Evolutionary conservation across 2,888 invertebrate genomes (phyloP), one percentile per base, ranked within the genome.

Genomic region (Leucozona laternaria): DNA sequence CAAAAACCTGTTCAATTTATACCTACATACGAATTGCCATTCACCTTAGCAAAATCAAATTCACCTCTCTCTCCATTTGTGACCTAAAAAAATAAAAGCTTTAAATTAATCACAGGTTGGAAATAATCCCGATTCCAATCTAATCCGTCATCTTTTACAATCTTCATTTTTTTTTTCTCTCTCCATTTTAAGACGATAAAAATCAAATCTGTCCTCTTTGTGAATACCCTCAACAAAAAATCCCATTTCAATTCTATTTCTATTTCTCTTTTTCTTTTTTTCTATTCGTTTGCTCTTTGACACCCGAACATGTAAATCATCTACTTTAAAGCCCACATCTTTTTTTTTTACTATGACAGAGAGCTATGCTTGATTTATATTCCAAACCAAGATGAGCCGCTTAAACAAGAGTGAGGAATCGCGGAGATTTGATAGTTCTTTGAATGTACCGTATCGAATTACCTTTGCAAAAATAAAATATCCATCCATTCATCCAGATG

Each of bases 261-360:
- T n/a, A n/a, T n/a, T 7, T 73, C 50, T 1, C 28, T 22, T 22
- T 28, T 22, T n/a, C 17, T 31, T 55, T 34, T 20, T 25, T 58
- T 71, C 64, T 70, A 75, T 81, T 78, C 71, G 73, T 58, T 78
- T 86, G 85, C 70, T 78, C 81, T 86, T 86, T 86, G 86, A 86
- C 82, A 86, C 78, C 37, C 57, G 73, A 57, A 20, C 64, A 70
- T 81, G 81, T 66, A 81, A 79, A 79, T 53, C 50, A 48, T 40
- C 55, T 68, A 68, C 71, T 68, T 60, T 48, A 20, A 62, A 62
- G 25, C 58, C 50, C 57, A 77, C 76, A 55, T 68, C 80, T 55
- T 55, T 58, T 37, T 6, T 6, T 57, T n/a, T 34, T 6, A 5
- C 7, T 34, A 58, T 20, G 37, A 55, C 43, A 28, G 15, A 37